Percentiles rank a stretch among this genome's conserved stretches.
phyloP scores from a whole-genome alignment of 2,113 vertebrate species.

The Eretmodus cyanostictus region DNA sequence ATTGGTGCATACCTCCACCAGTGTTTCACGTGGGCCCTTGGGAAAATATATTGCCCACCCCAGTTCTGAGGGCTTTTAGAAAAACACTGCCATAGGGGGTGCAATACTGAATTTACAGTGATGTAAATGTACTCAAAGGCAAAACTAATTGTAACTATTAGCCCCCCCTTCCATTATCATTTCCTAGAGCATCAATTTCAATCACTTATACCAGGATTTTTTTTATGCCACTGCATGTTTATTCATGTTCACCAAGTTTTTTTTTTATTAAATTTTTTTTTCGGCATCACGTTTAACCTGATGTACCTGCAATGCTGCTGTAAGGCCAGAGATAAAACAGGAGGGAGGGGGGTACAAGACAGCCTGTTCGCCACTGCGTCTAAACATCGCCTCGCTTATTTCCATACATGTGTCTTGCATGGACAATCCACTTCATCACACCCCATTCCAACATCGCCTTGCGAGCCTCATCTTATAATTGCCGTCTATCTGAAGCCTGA shows the following conservation, averaged over 20 bases:
- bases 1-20: not conserved
- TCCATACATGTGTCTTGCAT: constrained; percentile 17
- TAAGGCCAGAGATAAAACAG: not conserved
- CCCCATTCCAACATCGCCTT: not conserved
- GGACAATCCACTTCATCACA: constrained; percentile 20
- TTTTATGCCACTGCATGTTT: not conserved
- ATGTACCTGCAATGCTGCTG: constrained; percentile 54
- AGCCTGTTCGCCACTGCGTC: constrained; percentile 41
- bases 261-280: not conserved
- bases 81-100: not conserved
- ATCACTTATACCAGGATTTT: not conserved
- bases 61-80: not conserved
- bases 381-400: constrained; percentile 27
- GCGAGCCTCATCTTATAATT: not conserved
- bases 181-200: not conserved
- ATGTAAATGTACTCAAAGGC: not conserved
- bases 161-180: not conserved
- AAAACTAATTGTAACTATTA: not conserved
- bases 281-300: not conserved
- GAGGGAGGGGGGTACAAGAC: not conserved
- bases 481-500: not conserved
- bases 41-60: not conserved
- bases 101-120: not conserved
- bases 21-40: not conserved
- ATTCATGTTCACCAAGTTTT: not conserved